Evolutionary conservation across 2,888 invertebrate species (phyloP).

Genomic region (Himalopsyche anomala): DNA sequence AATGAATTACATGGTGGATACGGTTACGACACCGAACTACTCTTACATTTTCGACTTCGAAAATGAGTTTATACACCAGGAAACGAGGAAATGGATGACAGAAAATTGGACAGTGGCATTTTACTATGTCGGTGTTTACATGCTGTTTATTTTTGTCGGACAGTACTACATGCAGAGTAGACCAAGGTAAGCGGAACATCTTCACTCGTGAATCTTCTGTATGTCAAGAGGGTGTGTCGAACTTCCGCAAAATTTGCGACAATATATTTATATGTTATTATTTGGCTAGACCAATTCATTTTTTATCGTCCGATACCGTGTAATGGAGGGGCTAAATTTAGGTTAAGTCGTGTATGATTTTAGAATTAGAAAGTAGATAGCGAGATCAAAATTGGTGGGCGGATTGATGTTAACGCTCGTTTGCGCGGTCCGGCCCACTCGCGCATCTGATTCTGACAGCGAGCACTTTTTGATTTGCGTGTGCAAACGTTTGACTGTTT

Average conservation of each 20-base stretch:
- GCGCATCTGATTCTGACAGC: conserved; percentile 38
- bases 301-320: background rate
- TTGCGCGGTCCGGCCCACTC: conserved; percentile 13
- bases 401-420: conserved; percentile 23
- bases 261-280: background rate
- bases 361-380: conserved; percentile 29
- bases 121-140: conserved; percentile 92
- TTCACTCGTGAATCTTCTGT: background rate
- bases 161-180: conserved; percentile 95
- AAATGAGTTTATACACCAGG: conserved; percentile 92
- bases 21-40: conserved; percentile 88
- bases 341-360: conserved; percentile 35
- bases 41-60: conserved; percentile 97
- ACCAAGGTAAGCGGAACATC: conserved; percentile 78
- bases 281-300: background rate
- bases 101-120: conserved; percentile 97
- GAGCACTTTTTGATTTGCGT: no score
- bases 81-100: conserved; percentile 95
- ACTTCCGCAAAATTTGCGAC: conserved; percentile 13
- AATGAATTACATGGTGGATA: conserved; percentile 75
- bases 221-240: conserved; percentile 55
- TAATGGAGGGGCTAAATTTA: conserved; percentile 28
- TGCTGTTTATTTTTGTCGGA: conserved; percentile 95
- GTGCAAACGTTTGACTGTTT: background rate
- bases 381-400: conserved; percentile 36